phyloP scores from a whole-genome alignment of 2,113 vertebrate species.

The Australoheros scitulus region DNA sequence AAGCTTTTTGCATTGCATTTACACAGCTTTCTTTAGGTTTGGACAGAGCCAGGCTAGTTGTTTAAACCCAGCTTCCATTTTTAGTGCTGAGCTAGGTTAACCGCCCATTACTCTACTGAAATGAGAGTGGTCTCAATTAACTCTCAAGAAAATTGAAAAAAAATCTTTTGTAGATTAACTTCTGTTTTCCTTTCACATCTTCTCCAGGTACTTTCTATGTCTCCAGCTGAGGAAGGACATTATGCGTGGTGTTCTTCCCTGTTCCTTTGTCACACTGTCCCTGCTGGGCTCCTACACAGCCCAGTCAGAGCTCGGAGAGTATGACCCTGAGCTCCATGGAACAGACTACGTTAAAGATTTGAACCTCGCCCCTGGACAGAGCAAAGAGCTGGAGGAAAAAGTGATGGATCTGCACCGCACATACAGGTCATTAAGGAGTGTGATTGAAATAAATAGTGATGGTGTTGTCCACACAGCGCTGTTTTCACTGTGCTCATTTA shows the following conservation, averaged over 20 bases:
- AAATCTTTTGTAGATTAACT: background rate
- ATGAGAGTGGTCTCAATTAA: no score
- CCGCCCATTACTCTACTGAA: no score
- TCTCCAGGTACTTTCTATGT: constrained; percentile 90
- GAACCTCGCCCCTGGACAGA: constrained; percentile 90
- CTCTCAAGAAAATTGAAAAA: no score
- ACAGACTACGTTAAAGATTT: constrained; percentile 87
- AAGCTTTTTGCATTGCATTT: background rate
- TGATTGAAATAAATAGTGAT: background rate
- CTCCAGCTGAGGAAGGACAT: constrained; percentile 96
- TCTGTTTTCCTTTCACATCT: background rate
- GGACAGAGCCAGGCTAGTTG: no score
- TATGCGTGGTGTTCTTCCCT: constrained; percentile 86
- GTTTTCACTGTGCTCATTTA: background rate
- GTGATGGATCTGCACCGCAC: constrained; percentile 93
- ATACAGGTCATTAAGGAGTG: constrained; percentile 79
- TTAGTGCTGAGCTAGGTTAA: no score
- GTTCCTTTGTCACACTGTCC: constrained; percentile 93
- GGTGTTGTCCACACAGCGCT: background rate
- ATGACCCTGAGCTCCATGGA: constrained; percentile 88
- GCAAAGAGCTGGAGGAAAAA: constrained; percentile 93
- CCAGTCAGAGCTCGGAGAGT: constrained; percentile 95
- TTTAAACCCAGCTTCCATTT: background rate
- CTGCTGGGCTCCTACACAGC: constrained; percentile 92
- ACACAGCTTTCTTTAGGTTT: no score